Percentiles rank a stretch among this genome's conserved stretches.
Conservation (phyloP, 2,113 vertebrate genomes). For the Mustela lutreola region DNA sequence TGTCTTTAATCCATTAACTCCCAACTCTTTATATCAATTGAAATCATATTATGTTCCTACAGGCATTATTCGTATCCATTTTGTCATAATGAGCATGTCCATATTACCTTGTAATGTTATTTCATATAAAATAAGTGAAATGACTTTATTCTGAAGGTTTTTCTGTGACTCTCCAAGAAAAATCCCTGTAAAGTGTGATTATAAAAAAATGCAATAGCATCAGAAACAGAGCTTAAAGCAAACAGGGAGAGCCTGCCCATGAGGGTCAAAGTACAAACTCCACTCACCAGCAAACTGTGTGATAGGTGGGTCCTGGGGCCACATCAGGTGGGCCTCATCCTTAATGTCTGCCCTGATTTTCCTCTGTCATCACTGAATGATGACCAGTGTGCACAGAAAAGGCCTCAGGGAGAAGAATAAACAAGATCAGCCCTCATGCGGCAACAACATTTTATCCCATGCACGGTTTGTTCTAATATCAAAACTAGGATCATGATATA, state of each 20-base stretch:
- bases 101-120: neutral
- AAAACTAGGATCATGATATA: neutral
- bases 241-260: neutral
- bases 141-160: neutral
- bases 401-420: neutral
- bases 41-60: neutral
- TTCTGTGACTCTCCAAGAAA: neutral
- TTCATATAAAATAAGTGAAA: constrained; percentile 12
- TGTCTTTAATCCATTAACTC: neutral
- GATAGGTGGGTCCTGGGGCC: too few relatives aligned
- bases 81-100: neutral
- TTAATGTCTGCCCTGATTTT: accelerated
- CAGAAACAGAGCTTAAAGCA: neutral
- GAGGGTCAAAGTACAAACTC: neutral
- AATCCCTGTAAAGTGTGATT: neutral
- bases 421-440: neutral
- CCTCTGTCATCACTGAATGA: neutral
- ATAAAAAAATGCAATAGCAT: neutral
- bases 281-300: neutral
- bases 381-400: neutral
- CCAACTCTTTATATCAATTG: neutral
- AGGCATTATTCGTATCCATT: neutral
- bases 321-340: accelerated
- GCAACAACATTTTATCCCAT: neutral
- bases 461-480: neutral